Base-by-base conservation (phyloP, 2,797 vertebrate genomes). In the Capromys pilorides region DNA sequence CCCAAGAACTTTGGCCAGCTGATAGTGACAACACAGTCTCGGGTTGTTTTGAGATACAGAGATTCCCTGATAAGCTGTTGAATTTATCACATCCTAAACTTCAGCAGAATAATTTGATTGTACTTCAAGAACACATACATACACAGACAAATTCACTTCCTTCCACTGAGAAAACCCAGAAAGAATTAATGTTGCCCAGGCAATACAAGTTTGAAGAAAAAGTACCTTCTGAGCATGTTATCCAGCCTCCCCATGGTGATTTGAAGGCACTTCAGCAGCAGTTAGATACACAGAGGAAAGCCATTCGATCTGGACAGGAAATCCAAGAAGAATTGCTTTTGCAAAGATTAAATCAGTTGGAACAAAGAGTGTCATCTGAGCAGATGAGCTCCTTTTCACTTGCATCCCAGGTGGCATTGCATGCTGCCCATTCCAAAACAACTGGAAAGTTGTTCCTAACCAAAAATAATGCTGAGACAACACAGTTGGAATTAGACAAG, bases 241-340 rank as follows among this genome's bases (percentile, higher is more conserved):
- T 98, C 91, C 98, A 98, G 26, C 94, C 96, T 97, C 98, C 97
- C 93, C 49, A 67, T 69, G 95, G 73, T 73, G 97, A 98, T 96
- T 97, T 98, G 94, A 98, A 97, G 88, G 96, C 98, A 81, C 91
- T 97, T 80, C 98, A 98, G n/a, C 95, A 97, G 19, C 97, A 97
- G 22, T 84, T 98, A 66, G 96, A 98, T 95, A 54, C 75, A 79
- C 98, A 98, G 5, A 98, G 97, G 83, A 98, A 98, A 96, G 92
- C 92, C 28, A 91, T 98, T 93, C 94, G 90, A 54, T 97, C 86
- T 94, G 98, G 98, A 73, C 98, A 98, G 94, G 98, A 97, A 96
- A 86, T 93, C 36, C 98, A 98, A 77, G 98, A 98, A 81, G 97
- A 97, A 78, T 73, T 97, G 1, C 97, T 98, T 73, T 75, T 97